Evolutionary conservation across 2,113 vertebrate genomes (phyloP).

Genomic region (Bos javanicus): DNA sequence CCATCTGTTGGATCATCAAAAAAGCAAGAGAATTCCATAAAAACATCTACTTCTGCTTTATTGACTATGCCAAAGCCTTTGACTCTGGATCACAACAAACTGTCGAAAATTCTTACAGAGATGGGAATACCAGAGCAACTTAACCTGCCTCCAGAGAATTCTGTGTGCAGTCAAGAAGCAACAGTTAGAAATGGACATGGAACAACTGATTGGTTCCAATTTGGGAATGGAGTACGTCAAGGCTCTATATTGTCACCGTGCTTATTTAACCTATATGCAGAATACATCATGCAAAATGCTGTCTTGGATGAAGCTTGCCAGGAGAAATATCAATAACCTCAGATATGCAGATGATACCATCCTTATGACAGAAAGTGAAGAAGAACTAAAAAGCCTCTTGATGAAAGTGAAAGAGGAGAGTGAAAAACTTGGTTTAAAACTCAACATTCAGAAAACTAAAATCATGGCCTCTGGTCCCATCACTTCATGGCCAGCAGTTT

Average conservation of each 20-base stretch:
- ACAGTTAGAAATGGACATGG: neutral
- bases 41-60: too few species aligned
- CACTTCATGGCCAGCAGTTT: neutral
- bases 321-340: neutral
- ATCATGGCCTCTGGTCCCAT: neutral
- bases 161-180: neutral
- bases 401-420: neutral
- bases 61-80: too few species aligned
- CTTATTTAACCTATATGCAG: neutral
- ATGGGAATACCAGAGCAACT: too few species aligned
- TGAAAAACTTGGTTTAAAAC: neutral
- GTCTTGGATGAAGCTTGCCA: neutral
- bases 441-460: neutral
- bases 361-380: neutral
- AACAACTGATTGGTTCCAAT: neutral
- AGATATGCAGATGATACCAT: neutral
- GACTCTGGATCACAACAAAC: too few species aligned
- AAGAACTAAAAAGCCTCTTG: neutral
- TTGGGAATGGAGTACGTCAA: neutral
- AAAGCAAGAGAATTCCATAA: too few species aligned
- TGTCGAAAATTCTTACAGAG: too few species aligned
- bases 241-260: neutral
- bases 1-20: too few species aligned
- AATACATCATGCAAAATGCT: neutral
- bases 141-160: too few species aligned